These are phyloP conservation scores for Eublepharis macularius DNA, from an alignment of 2,113 vertebrate genomes.

Conservation along the genomic window DNA sequence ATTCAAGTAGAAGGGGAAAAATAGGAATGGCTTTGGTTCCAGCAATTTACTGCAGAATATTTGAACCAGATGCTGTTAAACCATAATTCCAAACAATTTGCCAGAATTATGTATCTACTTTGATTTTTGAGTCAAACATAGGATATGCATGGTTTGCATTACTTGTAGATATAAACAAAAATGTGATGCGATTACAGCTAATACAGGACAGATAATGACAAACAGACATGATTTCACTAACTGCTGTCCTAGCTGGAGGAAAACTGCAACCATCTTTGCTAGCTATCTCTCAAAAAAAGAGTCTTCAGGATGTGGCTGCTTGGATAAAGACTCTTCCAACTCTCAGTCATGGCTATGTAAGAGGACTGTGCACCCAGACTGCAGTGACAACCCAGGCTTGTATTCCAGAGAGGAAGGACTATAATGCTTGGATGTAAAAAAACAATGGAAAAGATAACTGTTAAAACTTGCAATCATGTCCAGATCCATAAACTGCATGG, in stretches of 20 bases:
- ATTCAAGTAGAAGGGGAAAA: conserved; percentile 68
- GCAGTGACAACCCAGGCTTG: not conserved
- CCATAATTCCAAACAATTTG: conserved; percentile 79
- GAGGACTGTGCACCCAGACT: not conserved
- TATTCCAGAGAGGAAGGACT: not conserved
- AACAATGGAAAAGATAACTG: conserved; percentile 26
- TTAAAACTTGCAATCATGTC: not conserved
- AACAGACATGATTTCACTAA: conserved; percentile 45
- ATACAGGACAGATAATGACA: conserved; percentile 49
- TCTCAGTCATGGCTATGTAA: conserved; percentile 56
- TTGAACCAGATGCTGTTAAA: conserved; percentile 81
- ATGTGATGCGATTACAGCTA: conserved; percentile 58
- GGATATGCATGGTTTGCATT: conserved; percentile 77
- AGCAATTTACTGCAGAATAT: conserved; percentile 80
- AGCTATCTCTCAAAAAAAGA: conserved; percentile 4
- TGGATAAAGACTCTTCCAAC: conserved; percentile 54
- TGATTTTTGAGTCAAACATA: conserved; percentile 77
- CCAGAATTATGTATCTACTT: conserved; percentile 82
- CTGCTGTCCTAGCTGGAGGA: conserved; percentile 24
- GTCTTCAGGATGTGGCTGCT: conserved; percentile 30
- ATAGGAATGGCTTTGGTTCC: conserved; percentile 66
- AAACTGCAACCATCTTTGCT: conserved; percentile 48
- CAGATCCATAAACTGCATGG: conserved; percentile 15
- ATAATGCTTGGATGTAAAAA: not conserved
- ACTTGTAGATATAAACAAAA: conserved; percentile 73